Percentiles rank a stretch among this genome's conserved stretches.
Conservation (phyloP, 2,797 vertebrate species). For the Gallinago solitaria region DNA sequence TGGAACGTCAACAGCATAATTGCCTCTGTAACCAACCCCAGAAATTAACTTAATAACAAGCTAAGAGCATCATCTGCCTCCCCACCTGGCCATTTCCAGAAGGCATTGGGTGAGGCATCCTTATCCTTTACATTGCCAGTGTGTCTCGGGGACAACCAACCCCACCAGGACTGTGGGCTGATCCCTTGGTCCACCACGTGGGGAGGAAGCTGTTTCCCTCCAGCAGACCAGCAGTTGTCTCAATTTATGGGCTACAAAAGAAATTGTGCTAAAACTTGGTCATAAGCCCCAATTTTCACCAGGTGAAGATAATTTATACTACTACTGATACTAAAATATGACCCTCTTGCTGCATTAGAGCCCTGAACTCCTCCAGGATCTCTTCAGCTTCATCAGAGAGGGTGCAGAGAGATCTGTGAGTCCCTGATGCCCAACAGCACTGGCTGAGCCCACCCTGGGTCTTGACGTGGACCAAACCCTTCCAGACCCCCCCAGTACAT, state of each 20-base stretch:
- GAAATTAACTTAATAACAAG: not conserved
- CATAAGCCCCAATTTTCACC: not conserved
- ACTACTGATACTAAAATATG: not conserved
- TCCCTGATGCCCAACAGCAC: not conserved
- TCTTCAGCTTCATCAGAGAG: not conserved
- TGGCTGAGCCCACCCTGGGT: not conserved
- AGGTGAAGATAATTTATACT: not conserved
- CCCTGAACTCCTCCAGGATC: not conserved
- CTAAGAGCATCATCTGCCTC: not conserved
- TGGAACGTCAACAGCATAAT: not conserved
- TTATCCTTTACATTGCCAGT: not conserved
- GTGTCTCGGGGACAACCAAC: rapidly evolving
- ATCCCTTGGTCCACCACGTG: rapidly evolving
- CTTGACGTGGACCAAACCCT: not conserved
- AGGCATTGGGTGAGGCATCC: not conserved
- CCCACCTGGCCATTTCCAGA: not conserved
- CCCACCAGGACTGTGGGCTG: not conserved
- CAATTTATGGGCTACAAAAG: not conserved
- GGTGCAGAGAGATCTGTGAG: not conserved
- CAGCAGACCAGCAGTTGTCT: not conserved
- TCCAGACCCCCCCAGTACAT: rapidly evolving
- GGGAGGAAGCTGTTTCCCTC: rapidly evolving
- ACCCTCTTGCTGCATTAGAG: not conserved
- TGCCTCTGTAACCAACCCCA: not conserved
- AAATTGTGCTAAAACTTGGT: not conserved